phyloP scores from a whole-genome alignment of 2,888 invertebrate species.

The Pemphredon lugubris region DNA sequence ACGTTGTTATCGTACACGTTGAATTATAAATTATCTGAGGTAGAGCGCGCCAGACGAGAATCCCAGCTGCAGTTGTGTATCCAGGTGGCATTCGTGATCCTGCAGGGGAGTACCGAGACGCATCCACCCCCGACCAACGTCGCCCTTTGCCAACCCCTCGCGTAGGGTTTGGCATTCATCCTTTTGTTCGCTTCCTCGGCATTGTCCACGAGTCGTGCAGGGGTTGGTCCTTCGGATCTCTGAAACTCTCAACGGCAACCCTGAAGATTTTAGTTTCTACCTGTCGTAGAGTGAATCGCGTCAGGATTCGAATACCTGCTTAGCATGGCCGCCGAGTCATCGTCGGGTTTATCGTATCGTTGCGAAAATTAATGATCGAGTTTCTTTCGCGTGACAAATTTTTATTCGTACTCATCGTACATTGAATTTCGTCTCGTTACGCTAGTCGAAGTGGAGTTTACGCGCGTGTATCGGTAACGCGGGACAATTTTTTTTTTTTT shows the following conservation, averaged over 20 bases:
- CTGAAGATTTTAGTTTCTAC: constrained; percentile 12
- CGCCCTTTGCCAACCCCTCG: constrained; percentile 15
- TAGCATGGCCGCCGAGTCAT: constrained; percentile 36
- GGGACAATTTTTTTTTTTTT: too few relatives aligned
- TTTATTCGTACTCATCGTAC: neutral
- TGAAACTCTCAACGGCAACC: constrained; percentile 8
- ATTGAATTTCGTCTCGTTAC: too few relatives aligned
- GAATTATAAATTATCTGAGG: neutral
- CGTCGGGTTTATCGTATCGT: neutral
- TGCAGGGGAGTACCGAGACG: constrained; percentile 29
- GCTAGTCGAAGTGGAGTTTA: too few relatives aligned
- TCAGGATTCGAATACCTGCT: constrained; percentile 39
- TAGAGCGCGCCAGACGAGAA: constrained; percentile 22
- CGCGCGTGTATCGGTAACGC: too few relatives aligned
- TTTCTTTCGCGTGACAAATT: neutral
- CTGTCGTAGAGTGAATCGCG: neutral
- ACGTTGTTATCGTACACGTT: too few relatives aligned
- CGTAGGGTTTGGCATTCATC: constrained; percentile 59
- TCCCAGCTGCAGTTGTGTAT: constrained; percentile 17
- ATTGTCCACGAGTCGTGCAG: constrained; percentile 65
- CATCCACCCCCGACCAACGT: constrained; percentile 13
- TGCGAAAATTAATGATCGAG: neutral
- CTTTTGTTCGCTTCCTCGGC: constrained; percentile 69
- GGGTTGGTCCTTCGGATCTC: constrained; percentile 20
- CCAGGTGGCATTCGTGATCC: constrained; percentile 31